Base-by-base conservation (phyloP, 2,888 invertebrate species). In the Hydroisotoma schaefferi region DNA sequence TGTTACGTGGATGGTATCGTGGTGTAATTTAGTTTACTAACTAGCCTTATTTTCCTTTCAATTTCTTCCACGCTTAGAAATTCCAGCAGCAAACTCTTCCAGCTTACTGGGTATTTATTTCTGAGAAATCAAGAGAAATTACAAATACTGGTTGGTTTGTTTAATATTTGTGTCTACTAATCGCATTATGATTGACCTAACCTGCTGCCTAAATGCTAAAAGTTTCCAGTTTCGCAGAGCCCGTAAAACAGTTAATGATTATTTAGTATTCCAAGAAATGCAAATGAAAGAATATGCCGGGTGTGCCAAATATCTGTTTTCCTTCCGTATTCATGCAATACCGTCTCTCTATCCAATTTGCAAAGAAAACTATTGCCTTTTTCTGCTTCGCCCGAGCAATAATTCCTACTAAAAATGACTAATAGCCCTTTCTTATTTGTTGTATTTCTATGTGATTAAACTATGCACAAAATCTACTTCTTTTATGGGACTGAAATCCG, bases 271-370 rank as follows among this genome's bases (percentile, higher is more conserved):
- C n/a, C n/a, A n/a, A n/a, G n/a, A n/a, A n/a, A n/a, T n/a, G n/a
- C n/a, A 40, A 18, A 40, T 5, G 3, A 15, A 40, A 15, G 20
- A 40, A 40, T 40, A 40, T 40, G 40, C 40, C 15, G 40, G 40
- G 40, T 40, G 40, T 40, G 40, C 40, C 40, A 40, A 40, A 40
- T 10, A 20, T 40, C n/a, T 40, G 20, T 18, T 40, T 40, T 40
- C 40, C 40, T 40, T 40, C 40, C 40, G 40, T 40, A 40, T 40
- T 40, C 20, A 40, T 40, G 40, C 40, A 40, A 40, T 40, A 40
- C n/a, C 40, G 40, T 40, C 40, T 40, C 5, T 40, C 20, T 10
- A 40, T 8, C 15, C 15, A 33, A 33, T 33, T 33, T 33, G 8
- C 15, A 33, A 10, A 33, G 33, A 33, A 33, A 33, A 33, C 33